A percentile compares a stretch with the other conserved stretches of the same genome.
Evolutionary conservation across 2,888 invertebrate genomes (phyloP).

Genomic region (Adelphocoris suturalis): DNA sequence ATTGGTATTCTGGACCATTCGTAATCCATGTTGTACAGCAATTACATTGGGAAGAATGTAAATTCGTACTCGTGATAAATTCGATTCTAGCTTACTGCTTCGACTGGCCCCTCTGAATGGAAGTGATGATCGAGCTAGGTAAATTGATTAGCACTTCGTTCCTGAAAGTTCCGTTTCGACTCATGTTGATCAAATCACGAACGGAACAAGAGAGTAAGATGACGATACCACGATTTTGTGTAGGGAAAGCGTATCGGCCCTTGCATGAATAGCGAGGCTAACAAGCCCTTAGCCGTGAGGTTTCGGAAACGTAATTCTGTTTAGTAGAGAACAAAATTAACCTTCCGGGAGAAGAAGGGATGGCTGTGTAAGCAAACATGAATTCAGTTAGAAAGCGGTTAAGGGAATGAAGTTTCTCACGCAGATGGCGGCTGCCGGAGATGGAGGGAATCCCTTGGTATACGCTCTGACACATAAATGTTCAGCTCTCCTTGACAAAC

Average conservation of each 20-base stretch:
- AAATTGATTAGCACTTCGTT: not conserved
- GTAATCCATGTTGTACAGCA: too few species aligned
- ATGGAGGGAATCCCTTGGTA: not conserved
- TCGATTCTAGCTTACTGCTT: too few species aligned
- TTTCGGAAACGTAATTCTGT: constrained; percentile 51
- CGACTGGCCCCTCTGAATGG: not conserved
- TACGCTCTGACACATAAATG: constrained; percentile 17
- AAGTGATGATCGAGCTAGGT: not conserved
- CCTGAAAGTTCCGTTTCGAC: not conserved
- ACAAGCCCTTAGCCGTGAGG: constrained; percentile 37
- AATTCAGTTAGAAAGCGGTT: constrained; percentile 62
- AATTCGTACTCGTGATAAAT: too few species aligned
- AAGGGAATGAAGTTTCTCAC: constrained; percentile 55
- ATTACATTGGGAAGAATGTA: too few species aligned
- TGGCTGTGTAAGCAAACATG: constrained; percentile 48
- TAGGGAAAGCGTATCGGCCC: constrained; percentile 41
- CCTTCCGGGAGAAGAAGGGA: not conserved
- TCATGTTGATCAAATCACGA: not conserved
- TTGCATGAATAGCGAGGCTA: constrained; percentile 39
- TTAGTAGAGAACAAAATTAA: constrained; percentile 27
- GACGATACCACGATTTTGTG: not conserved
- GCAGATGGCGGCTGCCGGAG: constrained; percentile 26
- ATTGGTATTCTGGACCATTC: too few species aligned
- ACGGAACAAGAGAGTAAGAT: constrained; percentile 16
- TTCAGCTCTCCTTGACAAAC: constrained; percentile 25